Evolutionary conservation across 2,113 vertebrate species (phyloP).

Genomic region (Nesoenas mayeri): DNA sequence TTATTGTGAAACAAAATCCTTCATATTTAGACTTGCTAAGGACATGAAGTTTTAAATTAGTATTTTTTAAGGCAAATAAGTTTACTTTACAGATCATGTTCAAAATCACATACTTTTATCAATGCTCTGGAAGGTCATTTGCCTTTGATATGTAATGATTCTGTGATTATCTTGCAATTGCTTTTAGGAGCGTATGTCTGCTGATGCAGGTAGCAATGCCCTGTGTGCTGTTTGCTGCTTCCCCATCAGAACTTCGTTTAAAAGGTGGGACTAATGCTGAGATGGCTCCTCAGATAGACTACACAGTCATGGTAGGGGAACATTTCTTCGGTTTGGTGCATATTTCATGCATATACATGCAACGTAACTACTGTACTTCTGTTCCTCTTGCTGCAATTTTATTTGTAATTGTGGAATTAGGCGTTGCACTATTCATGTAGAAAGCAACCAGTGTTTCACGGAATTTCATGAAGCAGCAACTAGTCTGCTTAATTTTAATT

Average conservation of each 20-base stretch:
- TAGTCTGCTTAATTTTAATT: neutral
- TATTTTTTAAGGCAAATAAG: neutral
- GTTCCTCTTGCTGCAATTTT: neutral
- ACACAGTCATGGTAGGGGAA: slow-evolving; percentile 83
- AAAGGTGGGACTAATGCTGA: slow-evolving; percentile 97
- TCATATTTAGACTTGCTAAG: neutral
- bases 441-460: neutral
- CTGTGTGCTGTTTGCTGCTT: slow-evolving; percentile 87
- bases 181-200: slow-evolving; percentile 91
- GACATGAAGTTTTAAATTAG: neutral
- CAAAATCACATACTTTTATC: neutral
- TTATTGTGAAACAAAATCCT: neutral
- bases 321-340: neutral
- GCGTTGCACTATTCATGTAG: neutral
- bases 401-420: neutral
- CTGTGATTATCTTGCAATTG: neutral
- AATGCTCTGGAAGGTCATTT: neutral
- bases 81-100: neutral
- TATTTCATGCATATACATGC: neutral
- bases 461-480: neutral
- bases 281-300: slow-evolving; percentile 98
- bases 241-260: slow-evolving; percentile 84
- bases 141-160: neutral
- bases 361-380: neutral
- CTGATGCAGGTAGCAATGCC: slow-evolving; percentile 93